Evolutionary conservation across 2,113 vertebrate species (phyloP), one percentile per base, ranked within the genome.

Genomic region (Noctilio leporinus): DNA sequence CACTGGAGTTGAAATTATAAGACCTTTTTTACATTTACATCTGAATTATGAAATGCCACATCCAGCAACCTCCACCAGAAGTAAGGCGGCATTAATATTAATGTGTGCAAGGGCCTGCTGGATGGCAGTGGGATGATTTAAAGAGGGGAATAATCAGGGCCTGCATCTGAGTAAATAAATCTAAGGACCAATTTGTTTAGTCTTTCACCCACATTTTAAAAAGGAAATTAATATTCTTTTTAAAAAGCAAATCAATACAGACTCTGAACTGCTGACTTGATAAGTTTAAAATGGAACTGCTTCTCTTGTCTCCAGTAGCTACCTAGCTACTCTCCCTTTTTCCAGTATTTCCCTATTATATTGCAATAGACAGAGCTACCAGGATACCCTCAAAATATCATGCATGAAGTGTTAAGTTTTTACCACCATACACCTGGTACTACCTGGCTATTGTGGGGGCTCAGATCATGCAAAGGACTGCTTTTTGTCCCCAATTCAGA

Each of bases 141-240:
- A 97, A 95, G 94, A 77, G 94, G 47, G 97, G 91, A 96, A 96
- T 95, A 96, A 98, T 98, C 95, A 97, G 70, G 64, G 87, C 95
- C 96, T 96, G 45, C 81, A 97, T 96, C 0, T 0, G 62, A 97
- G 97, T 98, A 98, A 98, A 98, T 98, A 98, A 98, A 98, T 95
- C 88, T 67, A 96, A 97, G 76, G 75, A 92, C 86, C 96, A 97
- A 97, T 98, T 96, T 97, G 91, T 97, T 97, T 95, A 96, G 95
- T 96, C 95, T 98, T 97, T 97, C 67, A 95, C 80, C 26, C 84
- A 88, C 55, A 73, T 94, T 28, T 76, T 94, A 94, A 85, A 94
- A 96, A 76, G 77, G 77, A 92, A 97, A 94, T 97, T 97, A 96
- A 97, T 97, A 96, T 91, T 95, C 96, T 88, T 93, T 96, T 97